Evolutionary conservation across 1,140 invertebrate species (phyloP).

Genomic region (Tetramorium parvispinum): DNA sequence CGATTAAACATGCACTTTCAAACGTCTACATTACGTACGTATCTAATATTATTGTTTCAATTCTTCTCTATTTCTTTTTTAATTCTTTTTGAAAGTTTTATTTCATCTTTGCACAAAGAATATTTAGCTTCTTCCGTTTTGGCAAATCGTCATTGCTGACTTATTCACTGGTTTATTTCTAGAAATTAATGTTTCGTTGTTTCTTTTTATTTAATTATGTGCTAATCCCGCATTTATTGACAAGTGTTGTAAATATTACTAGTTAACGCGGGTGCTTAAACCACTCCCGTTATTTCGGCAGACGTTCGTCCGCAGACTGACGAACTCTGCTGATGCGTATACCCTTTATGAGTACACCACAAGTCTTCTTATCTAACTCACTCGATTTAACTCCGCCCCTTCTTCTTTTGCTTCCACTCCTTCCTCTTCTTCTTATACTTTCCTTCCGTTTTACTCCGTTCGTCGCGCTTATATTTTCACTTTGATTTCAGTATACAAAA

Average conservation of each 20-base stretch:
- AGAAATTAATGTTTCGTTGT: neutral
- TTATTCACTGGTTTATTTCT: neutral
- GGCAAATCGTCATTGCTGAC: neutral
- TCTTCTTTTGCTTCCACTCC: conserved; percentile 47
- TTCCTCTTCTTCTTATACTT: conserved; percentile 35
- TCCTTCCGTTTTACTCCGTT: conserved; percentile 32
- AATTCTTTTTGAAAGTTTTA: neutral
- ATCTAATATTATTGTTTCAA: neutral
- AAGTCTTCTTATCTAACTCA: conserved; percentile 74
- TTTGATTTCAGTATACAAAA: neutral
- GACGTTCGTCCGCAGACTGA: conserved; percentile 70
- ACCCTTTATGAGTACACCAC: conserved; percentile 62
- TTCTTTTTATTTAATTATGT: neutral
- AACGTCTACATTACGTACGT: neutral
- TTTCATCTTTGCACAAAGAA: neutral
- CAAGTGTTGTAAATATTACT: neutral
- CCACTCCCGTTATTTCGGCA: conserved; percentile 26
- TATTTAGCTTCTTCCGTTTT: neutral
- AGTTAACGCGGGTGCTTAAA: neutral
- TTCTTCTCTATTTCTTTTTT: neutral
- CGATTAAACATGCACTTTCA: conserved; percentile 1
- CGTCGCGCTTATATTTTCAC: neutral
- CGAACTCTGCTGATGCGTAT: conserved; percentile 60
- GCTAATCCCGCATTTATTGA: neutral
- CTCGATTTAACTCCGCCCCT: conserved; percentile 69